Evolutionary conservation across 2,797 vertebrate species (phyloP).

Genomic region (Siniperca undulata): DNA sequence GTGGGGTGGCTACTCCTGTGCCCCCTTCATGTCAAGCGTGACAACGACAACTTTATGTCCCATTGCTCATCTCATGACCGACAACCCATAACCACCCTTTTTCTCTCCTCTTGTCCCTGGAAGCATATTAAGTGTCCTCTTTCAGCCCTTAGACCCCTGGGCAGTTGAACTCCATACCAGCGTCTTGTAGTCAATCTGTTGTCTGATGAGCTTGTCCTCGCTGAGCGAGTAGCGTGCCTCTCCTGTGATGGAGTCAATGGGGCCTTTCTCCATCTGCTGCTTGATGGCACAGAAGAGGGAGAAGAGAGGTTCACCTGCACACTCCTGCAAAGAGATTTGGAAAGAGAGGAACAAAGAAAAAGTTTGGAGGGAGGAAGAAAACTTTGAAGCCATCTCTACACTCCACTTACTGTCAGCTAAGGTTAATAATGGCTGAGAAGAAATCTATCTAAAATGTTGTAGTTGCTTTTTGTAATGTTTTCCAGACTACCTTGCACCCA

Average conservation of each 20-base stretch:
- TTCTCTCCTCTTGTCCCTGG: slow-evolving; percentile 51
- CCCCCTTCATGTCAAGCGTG: slow-evolving; percentile 49
- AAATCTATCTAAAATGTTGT: slow-evolving; percentile 20
- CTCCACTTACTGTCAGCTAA: slow-evolving; percentile 16
- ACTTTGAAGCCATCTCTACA: slow-evolving; percentile 42
- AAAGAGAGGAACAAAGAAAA: slow-evolving; percentile 29
- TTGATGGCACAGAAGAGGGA: slow-evolving; percentile 99
- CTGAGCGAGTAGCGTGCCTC: slow-evolving; percentile 98
- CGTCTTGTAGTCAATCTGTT: slow-evolving; percentile 99
- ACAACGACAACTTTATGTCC: slow-evolving; percentile 65
- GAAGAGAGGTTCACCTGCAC: slow-evolving; percentile 96
- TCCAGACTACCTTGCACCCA: slow-evolving; percentile 14
- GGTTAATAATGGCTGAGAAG: slow-evolving; percentile 34
- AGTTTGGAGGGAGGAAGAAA: slow-evolving; percentile 30
- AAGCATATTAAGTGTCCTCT: slow-evolving; percentile 68
- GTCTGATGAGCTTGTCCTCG: slow-evolving; percentile 98
- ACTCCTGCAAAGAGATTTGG: slow-evolving; percentile 87
- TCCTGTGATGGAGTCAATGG: slow-evolving; percentile 97
- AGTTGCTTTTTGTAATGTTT: slow-evolving; percentile 26
- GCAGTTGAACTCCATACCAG: slow-evolving; percentile 88
- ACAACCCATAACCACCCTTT: slow-evolving; percentile 72
- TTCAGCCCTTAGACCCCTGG: slow-evolving; percentile 40
- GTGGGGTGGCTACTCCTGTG: slow-evolving; percentile 65
- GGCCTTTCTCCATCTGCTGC: slow-evolving; percentile 99
- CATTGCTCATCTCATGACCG: slow-evolving; percentile 53